These are phyloP conservation scores for Acropternis orthonyx DNA, from an alignment of 2,797 vertebrate genomes.

Conservation along the genomic window DNA sequence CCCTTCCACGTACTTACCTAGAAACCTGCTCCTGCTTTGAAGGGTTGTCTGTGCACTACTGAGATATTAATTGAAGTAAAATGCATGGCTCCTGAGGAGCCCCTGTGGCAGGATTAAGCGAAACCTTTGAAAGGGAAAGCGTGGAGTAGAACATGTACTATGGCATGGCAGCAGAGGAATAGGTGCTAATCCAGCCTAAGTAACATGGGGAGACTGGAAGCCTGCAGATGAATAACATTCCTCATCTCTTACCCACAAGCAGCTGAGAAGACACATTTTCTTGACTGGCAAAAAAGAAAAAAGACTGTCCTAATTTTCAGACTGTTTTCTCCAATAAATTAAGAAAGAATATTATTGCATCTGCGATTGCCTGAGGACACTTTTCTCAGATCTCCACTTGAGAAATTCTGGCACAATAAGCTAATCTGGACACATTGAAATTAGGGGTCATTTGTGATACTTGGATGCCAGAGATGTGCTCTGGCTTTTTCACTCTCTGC, in stretches of 20 bases:
- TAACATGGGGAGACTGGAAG: not conserved
- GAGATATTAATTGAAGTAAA: not conserved
- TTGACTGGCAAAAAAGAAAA: not conserved
- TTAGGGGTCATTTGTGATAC: not conserved
- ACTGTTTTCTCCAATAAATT: slow-evolving; percentile 8
- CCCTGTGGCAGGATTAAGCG: not conserved
- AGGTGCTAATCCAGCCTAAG: not conserved
- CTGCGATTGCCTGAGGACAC: not conserved
- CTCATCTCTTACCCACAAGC: not conserved
- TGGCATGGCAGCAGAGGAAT: not conserved
- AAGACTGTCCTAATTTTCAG: not conserved
- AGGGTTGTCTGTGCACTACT: not conserved
- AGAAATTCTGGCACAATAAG: not conserved
- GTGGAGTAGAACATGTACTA: accelerated
- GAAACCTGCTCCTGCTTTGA: not conserved
- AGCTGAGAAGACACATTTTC: not conserved
- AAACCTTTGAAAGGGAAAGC: not conserved
- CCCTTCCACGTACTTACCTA: not conserved
- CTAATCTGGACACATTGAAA: not conserved
- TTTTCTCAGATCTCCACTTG: not conserved
- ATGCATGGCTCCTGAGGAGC: not conserved
- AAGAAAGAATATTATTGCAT: not conserved
- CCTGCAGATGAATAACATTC: not conserved
- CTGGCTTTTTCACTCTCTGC: not conserved
- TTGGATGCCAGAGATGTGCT: not conserved